phyloP scores from a whole-genome alignment of 2,888 invertebrate species.

The Bruchidius siliquastri region DNA sequence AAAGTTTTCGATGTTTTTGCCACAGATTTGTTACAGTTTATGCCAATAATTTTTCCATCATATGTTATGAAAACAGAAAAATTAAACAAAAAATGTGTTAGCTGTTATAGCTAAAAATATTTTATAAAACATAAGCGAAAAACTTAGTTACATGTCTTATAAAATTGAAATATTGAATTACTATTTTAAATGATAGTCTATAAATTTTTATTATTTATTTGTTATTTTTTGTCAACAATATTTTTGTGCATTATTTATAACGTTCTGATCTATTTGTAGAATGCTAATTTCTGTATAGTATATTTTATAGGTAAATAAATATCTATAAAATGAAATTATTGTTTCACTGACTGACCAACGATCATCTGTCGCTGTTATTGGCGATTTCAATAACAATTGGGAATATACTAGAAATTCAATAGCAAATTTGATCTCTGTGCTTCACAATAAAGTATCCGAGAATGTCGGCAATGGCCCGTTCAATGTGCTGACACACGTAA shows the following conservation, averaged over 20 bases:
- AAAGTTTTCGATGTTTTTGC: background rate
- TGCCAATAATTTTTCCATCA: slow-evolving; percentile 10
- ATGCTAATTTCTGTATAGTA: slow-evolving; percentile 12
- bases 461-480: too few species aligned
- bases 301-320: slow-evolving; percentile 19
- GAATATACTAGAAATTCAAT: too few species aligned
- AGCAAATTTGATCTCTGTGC: too few species aligned
- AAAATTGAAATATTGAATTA: slow-evolving; percentile 12
- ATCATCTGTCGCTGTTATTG: too few species aligned
- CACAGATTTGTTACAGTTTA: background rate
- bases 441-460: too few species aligned
- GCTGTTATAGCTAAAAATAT: slow-evolving; percentile 4
- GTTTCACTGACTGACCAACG: background rate
- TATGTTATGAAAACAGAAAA: slow-evolving; percentile 5
- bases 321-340: slow-evolving; percentile 1
- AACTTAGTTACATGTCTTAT: slow-evolving; percentile 22
- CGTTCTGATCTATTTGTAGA: slow-evolving; percentile 8
- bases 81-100: slow-evolving; percentile 4
- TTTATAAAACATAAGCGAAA: slow-evolving; percentile 13
- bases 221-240: slow-evolving; percentile 15
- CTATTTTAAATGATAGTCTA: slow-evolving; percentile 21
- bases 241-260: slow-evolving; percentile 16
- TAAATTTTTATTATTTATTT: slow-evolving; percentile 19
- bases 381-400: too few species aligned
- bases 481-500: too few species aligned